Evolutionary conservation across 2,113 vertebrate species (phyloP).

Genomic region (Protobothrops flavoviridis): DNA sequence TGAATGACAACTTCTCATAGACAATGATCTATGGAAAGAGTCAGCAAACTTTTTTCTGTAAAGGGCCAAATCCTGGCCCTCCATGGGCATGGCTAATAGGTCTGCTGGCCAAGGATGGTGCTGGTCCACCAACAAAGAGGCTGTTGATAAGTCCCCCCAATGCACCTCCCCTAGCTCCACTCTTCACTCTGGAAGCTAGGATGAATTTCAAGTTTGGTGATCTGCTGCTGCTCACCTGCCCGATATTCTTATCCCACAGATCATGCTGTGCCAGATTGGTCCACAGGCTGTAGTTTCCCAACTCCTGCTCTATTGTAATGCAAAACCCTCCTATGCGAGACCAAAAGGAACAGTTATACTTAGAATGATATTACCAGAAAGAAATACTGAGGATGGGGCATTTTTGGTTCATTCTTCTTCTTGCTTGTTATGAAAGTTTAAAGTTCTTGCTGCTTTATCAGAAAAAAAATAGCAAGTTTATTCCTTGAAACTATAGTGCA

Average conservation of each 20-base stretch:
- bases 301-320: neutral
- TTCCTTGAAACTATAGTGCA: neutral
- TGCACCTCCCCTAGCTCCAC: neutral
- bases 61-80: neutral
- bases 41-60: neutral
- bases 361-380: neutral
- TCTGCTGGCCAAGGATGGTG: neutral
- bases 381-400: neutral
- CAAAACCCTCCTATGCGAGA: neutral
- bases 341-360: neutral
- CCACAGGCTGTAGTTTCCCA: neutral
- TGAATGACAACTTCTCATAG: neutral
- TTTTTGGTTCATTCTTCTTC: neutral
- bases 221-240: neutral
- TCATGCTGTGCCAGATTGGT: neutral
- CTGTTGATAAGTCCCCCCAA: neutral
- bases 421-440: neutral
- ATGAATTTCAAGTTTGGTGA: neutral
- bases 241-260: neutral
- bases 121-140: neutral
- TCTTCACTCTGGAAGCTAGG: neutral
- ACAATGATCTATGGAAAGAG: neutral
- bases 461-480: neutral
- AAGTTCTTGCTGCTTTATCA: neutral
- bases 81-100: neutral